Evolutionary conservation across 1,140 invertebrate species (phyloP), one percentile per base, ranked within the genome.

Genomic region (Meloidogyne exigua): DNA sequence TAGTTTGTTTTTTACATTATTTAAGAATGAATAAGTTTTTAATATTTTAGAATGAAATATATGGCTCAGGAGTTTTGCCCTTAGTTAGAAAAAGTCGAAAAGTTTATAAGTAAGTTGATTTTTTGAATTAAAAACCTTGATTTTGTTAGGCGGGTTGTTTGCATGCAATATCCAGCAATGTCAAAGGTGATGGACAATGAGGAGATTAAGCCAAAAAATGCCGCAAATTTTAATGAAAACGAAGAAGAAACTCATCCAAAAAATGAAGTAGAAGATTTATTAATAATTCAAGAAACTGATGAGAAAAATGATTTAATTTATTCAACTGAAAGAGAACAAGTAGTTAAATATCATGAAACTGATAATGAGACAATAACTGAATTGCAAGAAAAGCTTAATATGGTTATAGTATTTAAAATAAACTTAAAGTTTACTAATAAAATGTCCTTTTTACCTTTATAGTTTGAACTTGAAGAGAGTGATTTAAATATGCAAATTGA

Each of bases 61-160:
- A 4, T 62, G 26, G 39, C 7, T 23, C 57, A 23, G 21, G 72
- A 18, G 72, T 73, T 10, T 65, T 23, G n/a, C 72, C 72, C 13
- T 62, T 73, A 57, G 72, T 73, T 28, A 73, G 65, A 23, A 64
- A 76, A 49, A 76, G 72, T n/a, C 76, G 78, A 25, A 82, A 76
- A 68, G 78, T 77, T 74, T 76, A 81, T 39, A 70, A 21, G 49
- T 57, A n/a, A n/a, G 2, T 57, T 4, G 7, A 57, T 57, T n/a
- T 57, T n/a, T 57, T 57, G 0, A 32, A 2, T 57, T 57, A n/a
- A n/a, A 4, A n/a, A 5, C 13, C 21, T 57, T n/a, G 21, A 49
- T 18, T n/a, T n/a, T 49, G 5, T 57, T n/a, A 57, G 64, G 13
- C 68, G 76, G 0, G 72, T 73, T 28, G 62, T 57, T 62, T 57